Evolutionary conservation across 2,113 vertebrate species (phyloP).

Genomic region (Eulemur macaco): DNA sequence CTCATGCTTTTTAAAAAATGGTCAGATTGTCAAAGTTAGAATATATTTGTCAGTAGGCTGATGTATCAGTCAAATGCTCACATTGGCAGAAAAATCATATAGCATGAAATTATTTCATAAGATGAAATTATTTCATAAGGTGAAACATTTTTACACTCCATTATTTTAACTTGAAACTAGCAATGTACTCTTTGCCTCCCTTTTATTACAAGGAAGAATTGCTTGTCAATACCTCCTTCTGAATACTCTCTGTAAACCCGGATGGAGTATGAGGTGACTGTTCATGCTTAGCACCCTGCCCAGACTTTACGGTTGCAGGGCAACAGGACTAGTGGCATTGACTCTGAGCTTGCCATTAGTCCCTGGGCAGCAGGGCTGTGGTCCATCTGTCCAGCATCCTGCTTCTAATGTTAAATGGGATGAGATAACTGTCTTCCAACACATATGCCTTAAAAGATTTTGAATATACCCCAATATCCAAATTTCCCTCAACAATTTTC

Average conservation of each 20-base stretch:
- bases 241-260: not conserved
- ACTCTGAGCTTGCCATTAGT: not conserved
- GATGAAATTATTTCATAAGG: slow-evolving; percentile 8
- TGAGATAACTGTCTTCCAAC: not conserved
- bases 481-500: not conserved
- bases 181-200: not conserved
- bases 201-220: slow-evolving; percentile 31
- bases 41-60: slow-evolving; percentile 37
- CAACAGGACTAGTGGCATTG: not conserved
- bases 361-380: not conserved
- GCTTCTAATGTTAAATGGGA: not conserved
- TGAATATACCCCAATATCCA: not conserved
- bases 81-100: slow-evolving; percentile 51
- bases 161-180: slow-evolving; percentile 50
- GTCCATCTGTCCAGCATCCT: not conserved
- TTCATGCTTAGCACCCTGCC: not conserved
- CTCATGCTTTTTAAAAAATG: not conserved
- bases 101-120: slow-evolving; percentile 48
- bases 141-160: slow-evolving; percentile 34
- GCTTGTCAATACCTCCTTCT: not conserved
- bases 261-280: no score
- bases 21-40: slow-evolving; percentile 24
- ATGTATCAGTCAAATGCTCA: slow-evolving; percentile 22
- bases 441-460: not conserved
- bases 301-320: no score